Percentiles rank a stretch among this genome's conserved stretches.
These are phyloP conservation scores for Notoglanidium macrostoma DNA, from an alignment of 2,797 vertebrate species.

Conservation along the genomic window DNA sequence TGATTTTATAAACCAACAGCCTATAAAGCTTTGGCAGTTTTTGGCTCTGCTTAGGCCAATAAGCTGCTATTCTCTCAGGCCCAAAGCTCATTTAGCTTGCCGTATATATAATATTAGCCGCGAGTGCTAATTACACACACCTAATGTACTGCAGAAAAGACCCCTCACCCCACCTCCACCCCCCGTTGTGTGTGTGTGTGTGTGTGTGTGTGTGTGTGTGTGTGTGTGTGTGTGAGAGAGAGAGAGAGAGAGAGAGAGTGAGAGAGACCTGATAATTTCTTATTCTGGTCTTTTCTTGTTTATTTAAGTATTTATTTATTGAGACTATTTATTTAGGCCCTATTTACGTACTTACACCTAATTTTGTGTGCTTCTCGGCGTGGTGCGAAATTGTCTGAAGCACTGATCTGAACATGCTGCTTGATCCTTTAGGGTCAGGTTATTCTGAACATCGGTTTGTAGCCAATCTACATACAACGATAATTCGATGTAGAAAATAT, in stretches of 20 bases:
- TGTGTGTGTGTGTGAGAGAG: neutral
- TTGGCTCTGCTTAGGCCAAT: constrained; percentile 14
- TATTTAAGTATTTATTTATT: neutral
- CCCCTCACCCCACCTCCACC: neutral
- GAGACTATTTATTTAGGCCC: neutral
- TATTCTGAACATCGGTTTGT: neutral
- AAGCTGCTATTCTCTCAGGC: constrained; percentile 16
- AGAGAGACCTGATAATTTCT: too few species aligned
- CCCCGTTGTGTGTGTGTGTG: neutral
- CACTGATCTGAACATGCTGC: neutral
- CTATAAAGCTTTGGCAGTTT: neutral
- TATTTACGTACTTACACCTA: neutral
- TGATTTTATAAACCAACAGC: constrained; percentile 16
- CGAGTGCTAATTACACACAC: constrained; percentile 31
- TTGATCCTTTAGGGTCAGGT: neutral
- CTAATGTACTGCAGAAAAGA: constrained; percentile 19
- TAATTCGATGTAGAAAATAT: neutral
- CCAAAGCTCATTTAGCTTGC: constrained; percentile 21
- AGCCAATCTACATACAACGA: neutral
- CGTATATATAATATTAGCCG: constrained; percentile 27
- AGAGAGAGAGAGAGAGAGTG: neutral
- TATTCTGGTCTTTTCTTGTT: neutral
- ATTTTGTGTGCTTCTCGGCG: too few species aligned
- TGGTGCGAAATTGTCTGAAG: too few species aligned
- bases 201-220: too few species aligned